These are phyloP conservation scores for Neoniphon sammara DNA, from an alignment of 2,797 vertebrate species.

Conservation along the genomic window DNA sequence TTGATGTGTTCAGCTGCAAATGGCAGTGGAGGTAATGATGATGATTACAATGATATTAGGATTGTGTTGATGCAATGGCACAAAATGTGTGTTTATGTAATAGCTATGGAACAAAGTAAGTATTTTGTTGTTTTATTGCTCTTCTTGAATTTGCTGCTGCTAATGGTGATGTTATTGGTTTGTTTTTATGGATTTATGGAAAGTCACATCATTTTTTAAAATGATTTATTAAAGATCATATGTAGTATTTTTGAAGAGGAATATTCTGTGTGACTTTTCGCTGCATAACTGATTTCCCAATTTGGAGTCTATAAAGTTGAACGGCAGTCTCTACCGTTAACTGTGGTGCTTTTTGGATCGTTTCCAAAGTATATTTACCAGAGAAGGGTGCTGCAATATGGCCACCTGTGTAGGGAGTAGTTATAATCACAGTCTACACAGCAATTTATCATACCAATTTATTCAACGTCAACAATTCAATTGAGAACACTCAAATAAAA, in stretches of 20 bases:
- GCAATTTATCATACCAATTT: constrained; percentile 73
- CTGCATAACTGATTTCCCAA: too few relatives aligned
- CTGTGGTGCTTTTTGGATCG: constrained; percentile 28
- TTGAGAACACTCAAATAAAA: constrained; percentile 80
- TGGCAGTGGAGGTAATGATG: not conserved
- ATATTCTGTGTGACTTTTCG: too few relatives aligned
- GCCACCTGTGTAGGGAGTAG: constrained; percentile 79
- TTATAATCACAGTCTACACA: constrained; percentile 77
- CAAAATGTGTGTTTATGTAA: not conserved
- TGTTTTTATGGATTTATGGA: too few relatives aligned
- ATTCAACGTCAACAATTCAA: constrained; percentile 62
- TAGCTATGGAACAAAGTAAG: not conserved
- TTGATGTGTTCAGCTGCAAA: too few relatives aligned
- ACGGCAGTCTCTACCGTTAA: constrained; percentile 17
- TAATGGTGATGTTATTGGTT: too few relatives aligned
- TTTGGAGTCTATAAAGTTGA: constrained; percentile 4
- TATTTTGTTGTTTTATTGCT: not conserved
- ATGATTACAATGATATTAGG: not conserved
- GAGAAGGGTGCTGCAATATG: constrained; percentile 22
- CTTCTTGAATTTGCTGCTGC: too few relatives aligned
- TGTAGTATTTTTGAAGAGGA: too few relatives aligned
- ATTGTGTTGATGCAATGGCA: not conserved
- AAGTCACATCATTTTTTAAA: too few relatives aligned
- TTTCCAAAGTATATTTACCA: constrained; percentile 45
- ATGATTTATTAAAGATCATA: too few relatives aligned